Evolutionary conservation across 2,888 invertebrate genomes (phyloP).

Genomic region (Kuschelorhynchus macadamiae): DNA sequence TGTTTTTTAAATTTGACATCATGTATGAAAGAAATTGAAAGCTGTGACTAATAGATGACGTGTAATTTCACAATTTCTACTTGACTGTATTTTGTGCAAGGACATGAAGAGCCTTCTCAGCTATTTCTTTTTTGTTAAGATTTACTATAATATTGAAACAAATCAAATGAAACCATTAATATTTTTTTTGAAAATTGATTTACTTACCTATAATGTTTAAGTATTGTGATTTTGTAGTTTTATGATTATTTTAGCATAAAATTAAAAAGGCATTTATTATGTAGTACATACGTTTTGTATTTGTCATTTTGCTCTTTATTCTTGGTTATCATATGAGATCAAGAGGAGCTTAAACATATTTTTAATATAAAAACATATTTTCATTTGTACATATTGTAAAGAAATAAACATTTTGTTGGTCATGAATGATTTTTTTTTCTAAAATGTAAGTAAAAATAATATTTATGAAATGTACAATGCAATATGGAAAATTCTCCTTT

Average conservation of each 20-base stretch:
- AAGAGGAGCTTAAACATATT: conserved; percentile 14
- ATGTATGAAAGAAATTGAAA: too few species aligned
- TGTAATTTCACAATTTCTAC: too few species aligned
- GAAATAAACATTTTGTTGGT: conserved; percentile 39
- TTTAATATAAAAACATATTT: conserved; percentile 32
- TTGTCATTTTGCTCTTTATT: conserved; percentile 6
- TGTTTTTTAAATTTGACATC: too few species aligned
- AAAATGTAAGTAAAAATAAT: too few species aligned
- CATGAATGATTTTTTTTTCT: conserved; percentile 14
- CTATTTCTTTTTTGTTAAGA: too few species aligned
- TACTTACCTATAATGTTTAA: conserved; percentile 11
- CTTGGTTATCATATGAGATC: neutral
- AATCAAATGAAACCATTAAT: too few species aligned
- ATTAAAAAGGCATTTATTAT: conserved; percentile 33
- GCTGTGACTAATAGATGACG: too few species aligned
- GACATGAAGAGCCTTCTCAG: too few species aligned
- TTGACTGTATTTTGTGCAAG: too few species aligned
- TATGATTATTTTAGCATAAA: conserved; percentile 17
- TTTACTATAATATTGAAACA: too few species aligned
- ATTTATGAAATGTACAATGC: neutral
- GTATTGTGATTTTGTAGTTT: conserved; percentile 28
- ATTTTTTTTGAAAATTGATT: neutral
- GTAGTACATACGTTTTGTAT: conserved; percentile 25
- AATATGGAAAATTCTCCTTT: neutral
- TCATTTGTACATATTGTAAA: conserved; percentile 40